Evolutionary conservation across 35 echinoderm and acorn worm genomes (phyloP), one percentile per base, ranked within the genome.

Genomic region (Ophiothrix spiculata): DNA sequence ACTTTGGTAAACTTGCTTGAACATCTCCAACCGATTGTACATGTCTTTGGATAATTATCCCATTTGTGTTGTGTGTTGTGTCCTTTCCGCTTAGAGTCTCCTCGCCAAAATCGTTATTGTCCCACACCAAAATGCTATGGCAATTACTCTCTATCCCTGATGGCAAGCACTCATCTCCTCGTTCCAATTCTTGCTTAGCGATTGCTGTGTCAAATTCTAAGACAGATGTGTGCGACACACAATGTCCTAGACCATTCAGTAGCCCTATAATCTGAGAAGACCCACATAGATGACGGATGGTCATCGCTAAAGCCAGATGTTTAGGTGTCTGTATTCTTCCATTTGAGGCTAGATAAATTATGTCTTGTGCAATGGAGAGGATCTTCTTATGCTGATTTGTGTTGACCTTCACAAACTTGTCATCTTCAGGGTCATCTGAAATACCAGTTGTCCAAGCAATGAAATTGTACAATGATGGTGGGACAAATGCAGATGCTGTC

Each of bases 21-120:
- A 34, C 73, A 15, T 64, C 23, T n/a, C n/a, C n/a, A n/a, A n/a
- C n/a, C 37, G 23, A 25, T 56, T 39, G 28, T 10, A 4, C 19
- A 12, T 16, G 0, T n/a, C n/a, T n/a, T 34, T 36, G 21, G 35
- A 95, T 39, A 33, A 88, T 35, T 1, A 95, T 95, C 0, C 93
- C 89, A 82, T 95, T n/a, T n/a, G n/a, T n/a, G n/a, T n/a, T n/a
- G n/a, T n/a, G n/a, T n/a, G n/a, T n/a, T n/a, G n/a, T n/a, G 91
- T 19, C 86, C 56, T 89, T 95, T 16, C 93, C 89, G 4, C 77
- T 79, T 17, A 91, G 0, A 11, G 89, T 95, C 83, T 89, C 86
- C 33, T 95, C 93, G 1, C 85, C 1, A 31, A 40, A 39, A 28
- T 77, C n/a, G n/a, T n/a, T n/a, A n/a, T n/a, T n/a, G n/a, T n/a